A percentile compares a stretch with the other conserved stretches of the same genome.
Evolutionary conservation across 1,140 invertebrate species (phyloP).

Genomic region (Anoplophora glabripennis): DNA sequence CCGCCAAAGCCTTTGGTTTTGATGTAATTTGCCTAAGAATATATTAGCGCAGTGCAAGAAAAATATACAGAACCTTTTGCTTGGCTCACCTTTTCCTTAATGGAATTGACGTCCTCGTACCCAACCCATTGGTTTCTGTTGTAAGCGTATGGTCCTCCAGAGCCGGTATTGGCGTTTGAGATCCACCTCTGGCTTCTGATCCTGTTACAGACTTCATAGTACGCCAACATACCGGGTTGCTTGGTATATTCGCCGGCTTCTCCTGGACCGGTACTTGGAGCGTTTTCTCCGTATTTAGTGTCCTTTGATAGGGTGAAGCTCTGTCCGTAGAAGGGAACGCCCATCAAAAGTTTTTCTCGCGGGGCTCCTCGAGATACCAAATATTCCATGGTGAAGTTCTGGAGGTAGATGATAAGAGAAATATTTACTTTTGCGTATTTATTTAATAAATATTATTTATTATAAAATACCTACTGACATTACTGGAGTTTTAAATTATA

Average conservation of each 20-base stretch:
- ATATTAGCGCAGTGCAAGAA: neutral
- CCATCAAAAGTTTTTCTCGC: conserved; percentile 77
- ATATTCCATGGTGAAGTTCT: conserved; percentile 78
- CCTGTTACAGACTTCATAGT: conserved; percentile 85
- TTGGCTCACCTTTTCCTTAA: conserved; percentile 65
- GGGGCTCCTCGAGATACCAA: conserved; percentile 70
- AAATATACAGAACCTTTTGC: neutral
- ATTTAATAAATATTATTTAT: too few species aligned
- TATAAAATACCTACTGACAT: too few species aligned
- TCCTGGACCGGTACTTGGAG: conserved; percentile 65
- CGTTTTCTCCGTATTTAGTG: conserved; percentile 51
- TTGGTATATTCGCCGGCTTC: conserved; percentile 77
- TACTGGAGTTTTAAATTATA: too few species aligned
- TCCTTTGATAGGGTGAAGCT: conserved; percentile 68
- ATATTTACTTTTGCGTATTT: neutral
- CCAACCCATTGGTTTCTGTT: conserved; percentile 85
- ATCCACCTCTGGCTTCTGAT: conserved; percentile 61
- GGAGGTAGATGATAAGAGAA: conserved; percentile 2
- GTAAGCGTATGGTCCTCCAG: conserved; percentile 74
- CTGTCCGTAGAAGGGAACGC: conserved; percentile 88
- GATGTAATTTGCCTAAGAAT: conserved; percentile 66
- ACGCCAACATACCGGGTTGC: conserved; percentile 86
- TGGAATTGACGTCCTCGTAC: conserved; percentile 77
- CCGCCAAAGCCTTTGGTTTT: conserved; percentile 70
- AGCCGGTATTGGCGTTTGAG: conserved; percentile 52